Percentiles rank a stretch among this genome's conserved stretches.
Conservation (phyloP, 2,888 invertebrate genomes). For the Boloria selene region DNA sequence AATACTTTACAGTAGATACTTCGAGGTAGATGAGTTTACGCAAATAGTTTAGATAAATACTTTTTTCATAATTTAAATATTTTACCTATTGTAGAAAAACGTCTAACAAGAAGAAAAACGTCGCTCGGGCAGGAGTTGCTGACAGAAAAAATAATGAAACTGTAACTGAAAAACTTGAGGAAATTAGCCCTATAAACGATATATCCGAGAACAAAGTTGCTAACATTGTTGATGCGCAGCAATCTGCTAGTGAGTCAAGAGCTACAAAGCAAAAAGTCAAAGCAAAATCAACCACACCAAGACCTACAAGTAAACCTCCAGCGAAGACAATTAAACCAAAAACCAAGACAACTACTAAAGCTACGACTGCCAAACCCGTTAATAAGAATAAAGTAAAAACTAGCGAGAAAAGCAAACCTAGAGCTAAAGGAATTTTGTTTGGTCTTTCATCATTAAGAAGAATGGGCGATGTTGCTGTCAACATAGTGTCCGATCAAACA, state of each 20-base stretch:
- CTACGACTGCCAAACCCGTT: conserved; percentile 63
- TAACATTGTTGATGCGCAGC: conserved; percentile 41
- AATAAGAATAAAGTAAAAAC: conserved; percentile 69
- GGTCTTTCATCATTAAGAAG: conserved; percentile 90
- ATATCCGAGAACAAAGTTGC: conserved; percentile 50
- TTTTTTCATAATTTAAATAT: no score
- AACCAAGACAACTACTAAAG: conserved; percentile 63
- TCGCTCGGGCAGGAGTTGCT: conserved; percentile 56
- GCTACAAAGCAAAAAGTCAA: conserved; percentile 67
- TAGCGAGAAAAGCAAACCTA: conserved; percentile 78
- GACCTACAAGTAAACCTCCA: conserved; percentile 49
- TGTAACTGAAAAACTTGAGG: conserved; percentile 49
- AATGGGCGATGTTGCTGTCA: conserved; percentile 90
- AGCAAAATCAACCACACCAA: conserved; percentile 60
- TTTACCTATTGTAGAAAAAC: conserved; percentile 55
- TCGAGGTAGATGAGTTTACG: no score
- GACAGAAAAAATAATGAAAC: conserved; percentile 48
- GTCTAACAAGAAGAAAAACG: conserved; percentile 68
- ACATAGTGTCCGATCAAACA: conserved; percentile 89
- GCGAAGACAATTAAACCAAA: conserved; percentile 59
- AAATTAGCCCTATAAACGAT: conserved; percentile 52
- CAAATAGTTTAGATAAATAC: no score
- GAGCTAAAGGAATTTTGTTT: conserved; percentile 90
- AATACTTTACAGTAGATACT: no score
- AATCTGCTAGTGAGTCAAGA: conserved; percentile 53